phyloP scores from a whole-genome alignment of 2,797 vertebrate genomes.

The Gymnoscopelus braueri region DNA sequence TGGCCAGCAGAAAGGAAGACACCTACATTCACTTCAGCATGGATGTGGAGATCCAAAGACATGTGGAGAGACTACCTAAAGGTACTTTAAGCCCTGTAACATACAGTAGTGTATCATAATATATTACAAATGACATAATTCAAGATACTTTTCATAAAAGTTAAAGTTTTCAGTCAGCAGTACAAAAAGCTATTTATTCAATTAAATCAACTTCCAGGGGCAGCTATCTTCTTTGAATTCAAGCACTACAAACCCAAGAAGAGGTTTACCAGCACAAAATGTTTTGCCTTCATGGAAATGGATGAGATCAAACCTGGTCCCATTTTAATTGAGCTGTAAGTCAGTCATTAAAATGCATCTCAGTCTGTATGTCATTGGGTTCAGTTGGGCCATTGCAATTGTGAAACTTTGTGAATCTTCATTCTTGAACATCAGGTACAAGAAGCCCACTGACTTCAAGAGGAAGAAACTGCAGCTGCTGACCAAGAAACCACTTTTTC shows the following conservation, averaged over 20 bases:
- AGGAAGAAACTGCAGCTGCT: conserved; percentile 97
- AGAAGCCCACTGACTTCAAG: conserved; percentile 99
- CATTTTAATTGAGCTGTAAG: conserved; percentile 98
- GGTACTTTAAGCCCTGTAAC: conserved; percentile 71
- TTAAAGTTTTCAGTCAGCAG: background rate
- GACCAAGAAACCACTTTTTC: conserved; percentile 98
- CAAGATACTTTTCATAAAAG: background rate
- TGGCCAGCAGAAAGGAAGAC: conserved; percentile 94
- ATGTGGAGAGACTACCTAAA: conserved; percentile 96
- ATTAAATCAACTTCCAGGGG: conserved; percentile 77
- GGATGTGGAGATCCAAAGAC: conserved; percentile 97
- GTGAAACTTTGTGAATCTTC: background rate
- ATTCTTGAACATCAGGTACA: conserved; percentile 85
- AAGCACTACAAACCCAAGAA: conserved; percentile 99
- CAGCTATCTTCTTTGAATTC: conserved; percentile 99
- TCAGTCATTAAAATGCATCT: conserved; percentile 28
- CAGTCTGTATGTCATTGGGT: background rate
- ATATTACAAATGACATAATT: too few relatives aligned
- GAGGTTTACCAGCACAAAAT: conserved; percentile 98
- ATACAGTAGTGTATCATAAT: background rate
- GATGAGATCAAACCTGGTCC: conserved; percentile 97
- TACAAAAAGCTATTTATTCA: background rate
- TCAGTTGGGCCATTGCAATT: background rate
- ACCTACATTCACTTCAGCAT: conserved; percentile 95
- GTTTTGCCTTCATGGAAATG: conserved; percentile 99